Evolutionary conservation across 2,888 invertebrate genomes (phyloP), one percentile per base, ranked within the genome.

Genomic region (Cataglyphis albicans): DNA sequence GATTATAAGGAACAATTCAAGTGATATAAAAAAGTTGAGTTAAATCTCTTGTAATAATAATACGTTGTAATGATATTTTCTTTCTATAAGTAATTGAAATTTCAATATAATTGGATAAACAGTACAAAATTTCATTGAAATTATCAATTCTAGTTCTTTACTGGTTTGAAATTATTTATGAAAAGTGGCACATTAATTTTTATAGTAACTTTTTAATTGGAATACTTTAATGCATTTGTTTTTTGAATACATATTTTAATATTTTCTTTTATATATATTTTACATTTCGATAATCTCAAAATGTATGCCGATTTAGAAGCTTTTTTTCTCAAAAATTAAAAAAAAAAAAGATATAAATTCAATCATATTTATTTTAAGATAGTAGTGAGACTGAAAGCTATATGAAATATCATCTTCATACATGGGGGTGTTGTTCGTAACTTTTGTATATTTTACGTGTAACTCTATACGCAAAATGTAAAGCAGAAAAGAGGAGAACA

Each of bases 381-480:
- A 65, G n/a, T 38, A 59, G 59, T 41, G n/a, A 29, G 15, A 32
- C 48, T 10, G 29, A 9, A 21, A 6, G 18, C 0, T 68, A 15
- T 44, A 44, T 44, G 59, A 70, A 78, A 78, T 44, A 78, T 59
- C 25, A 44, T 4, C 32, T 57, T 32, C 29, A 41, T 29, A 25
- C 32, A 15, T n/a, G 0, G n/a, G 6, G 48, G n/a, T 18, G n/a
- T 52, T 52, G 1, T 67, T n/a, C 57, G 25, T 78, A 78, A 78
- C 44, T 70, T 70, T 59, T 59, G 38, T 59, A 59, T 59, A 78
- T 78, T 78, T 12, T 25, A 70, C 32, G n/a, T 59, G 78, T 57
- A 57, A 76, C 55, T 38, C 55, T 59, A 59, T 78, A 70, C 70
- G 70, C 44, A 78, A 70, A 78, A 78, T 59, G 38, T 41, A 70